Conservation (phyloP, 2,797 vertebrate species). For the Pseudopleuronectes americanus region DNA sequence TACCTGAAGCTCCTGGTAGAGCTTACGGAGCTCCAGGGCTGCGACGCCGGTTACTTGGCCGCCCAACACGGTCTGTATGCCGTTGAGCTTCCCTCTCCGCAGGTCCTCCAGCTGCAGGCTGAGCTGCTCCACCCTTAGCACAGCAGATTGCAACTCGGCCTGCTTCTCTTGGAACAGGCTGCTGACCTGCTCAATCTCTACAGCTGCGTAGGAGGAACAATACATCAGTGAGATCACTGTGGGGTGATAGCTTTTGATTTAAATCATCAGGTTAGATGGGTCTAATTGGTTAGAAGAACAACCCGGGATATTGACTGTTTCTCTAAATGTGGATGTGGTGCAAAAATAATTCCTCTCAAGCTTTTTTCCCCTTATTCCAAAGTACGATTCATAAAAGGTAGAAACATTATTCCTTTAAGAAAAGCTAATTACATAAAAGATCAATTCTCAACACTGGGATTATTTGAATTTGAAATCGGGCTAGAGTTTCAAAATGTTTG, state of each 20-base stretch:
- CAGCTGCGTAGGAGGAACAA: constrained; percentile 80
- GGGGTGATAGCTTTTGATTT: neutral
- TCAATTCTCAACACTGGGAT: no score
- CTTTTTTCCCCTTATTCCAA: no score
- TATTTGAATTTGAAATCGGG: no score
- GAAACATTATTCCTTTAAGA: neutral
- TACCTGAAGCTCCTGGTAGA: constrained; percentile 99
- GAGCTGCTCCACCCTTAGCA: constrained; percentile 96
- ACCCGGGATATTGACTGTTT: neutral
- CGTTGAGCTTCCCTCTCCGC: constrained; percentile 93
- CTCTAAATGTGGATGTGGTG: neutral
- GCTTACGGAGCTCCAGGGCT: constrained; percentile 92
- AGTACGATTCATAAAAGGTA: neutral
- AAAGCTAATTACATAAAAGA: neutral
- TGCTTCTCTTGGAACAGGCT: constrained; percentile 98
- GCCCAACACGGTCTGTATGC: constrained; percentile 87
- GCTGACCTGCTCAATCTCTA: constrained; percentile 97
- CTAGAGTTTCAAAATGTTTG: no score
- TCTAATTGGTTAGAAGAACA: neutral
- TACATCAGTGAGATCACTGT: neutral
- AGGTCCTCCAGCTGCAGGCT: constrained; percentile 96
- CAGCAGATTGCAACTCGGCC: constrained; percentile 93
- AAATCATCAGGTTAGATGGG: neutral
- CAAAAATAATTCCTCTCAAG: neutral
- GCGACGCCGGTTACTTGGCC: constrained; percentile 92